Percentiles rank a stretch among this genome's conserved stretches.
Conservation (phyloP, 2,888 invertebrate genomes). For the Caenorhabditis sp. region DNA sequence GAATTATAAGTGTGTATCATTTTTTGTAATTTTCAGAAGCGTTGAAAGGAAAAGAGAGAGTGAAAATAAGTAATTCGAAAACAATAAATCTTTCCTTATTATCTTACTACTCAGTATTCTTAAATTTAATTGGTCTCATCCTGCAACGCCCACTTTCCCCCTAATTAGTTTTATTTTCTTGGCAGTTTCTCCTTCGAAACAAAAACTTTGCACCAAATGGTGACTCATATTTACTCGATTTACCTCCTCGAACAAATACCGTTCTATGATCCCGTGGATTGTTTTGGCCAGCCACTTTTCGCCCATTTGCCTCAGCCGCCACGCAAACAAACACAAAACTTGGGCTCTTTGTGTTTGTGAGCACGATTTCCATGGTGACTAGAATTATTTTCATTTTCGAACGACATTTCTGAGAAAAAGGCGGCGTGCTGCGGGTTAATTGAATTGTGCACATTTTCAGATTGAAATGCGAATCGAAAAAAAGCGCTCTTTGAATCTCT, state of each 20-base stretch:
- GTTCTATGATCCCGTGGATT: conserved; percentile 9
- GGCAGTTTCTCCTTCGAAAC: no score
- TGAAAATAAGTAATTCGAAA: no score
- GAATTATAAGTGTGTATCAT: conserved; percentile 3
- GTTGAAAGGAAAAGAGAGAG: no score
- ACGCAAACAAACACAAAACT: conserved; percentile 30
- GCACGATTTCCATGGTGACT: conserved; percentile 5
- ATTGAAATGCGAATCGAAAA: not conserved
- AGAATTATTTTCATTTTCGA: not conserved
- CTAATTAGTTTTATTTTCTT: no score
- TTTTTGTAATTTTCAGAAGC: not conserved
- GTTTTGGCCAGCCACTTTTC: no score
- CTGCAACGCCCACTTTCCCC: no score
- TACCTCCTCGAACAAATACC: conserved; percentile 25
- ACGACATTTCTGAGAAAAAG: no score
- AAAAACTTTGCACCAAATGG: no score
- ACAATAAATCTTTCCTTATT: no score
- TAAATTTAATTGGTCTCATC: no score
- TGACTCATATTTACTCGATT: conserved; percentile 6
- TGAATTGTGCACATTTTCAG: conserved; percentile 7
- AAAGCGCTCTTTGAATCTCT: not conserved
- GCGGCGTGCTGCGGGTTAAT: conserved; percentile 1
- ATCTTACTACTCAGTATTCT: no score
- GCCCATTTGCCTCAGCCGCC: no score
- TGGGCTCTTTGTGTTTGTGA: conserved; percentile 37